Conservation (phyloP, 1,140 invertebrate species). For the Diplogasteroides magnus region DNA sequence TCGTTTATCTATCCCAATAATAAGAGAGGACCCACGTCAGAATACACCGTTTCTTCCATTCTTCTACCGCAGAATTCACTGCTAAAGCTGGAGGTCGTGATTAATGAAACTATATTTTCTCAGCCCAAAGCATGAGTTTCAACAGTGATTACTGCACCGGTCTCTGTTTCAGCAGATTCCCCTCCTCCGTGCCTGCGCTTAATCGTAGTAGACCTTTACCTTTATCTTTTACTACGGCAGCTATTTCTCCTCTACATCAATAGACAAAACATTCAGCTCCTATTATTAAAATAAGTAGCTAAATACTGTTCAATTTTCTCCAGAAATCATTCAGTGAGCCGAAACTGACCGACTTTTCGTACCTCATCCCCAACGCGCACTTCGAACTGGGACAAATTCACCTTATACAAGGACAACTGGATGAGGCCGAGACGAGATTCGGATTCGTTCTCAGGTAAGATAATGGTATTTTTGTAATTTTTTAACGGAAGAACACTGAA, state of each 20-base stretch:
- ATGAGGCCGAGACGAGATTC: conserved; percentile 61
- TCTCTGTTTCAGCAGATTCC: background rate
- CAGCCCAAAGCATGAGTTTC: background rate
- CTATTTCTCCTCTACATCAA: too few relatives aligned
- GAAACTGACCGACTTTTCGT: conserved; percentile 74
- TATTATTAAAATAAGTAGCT: too few relatives aligned
- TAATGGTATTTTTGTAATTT: too few relatives aligned
- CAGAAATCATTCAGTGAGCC: too few relatives aligned
- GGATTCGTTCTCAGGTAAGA: conserved; percentile 60
- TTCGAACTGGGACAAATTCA: conserved; percentile 76
- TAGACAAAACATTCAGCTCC: too few relatives aligned
- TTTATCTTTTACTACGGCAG: too few relatives aligned
- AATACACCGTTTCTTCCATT: too few relatives aligned
- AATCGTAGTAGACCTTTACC: conserved; percentile 1
- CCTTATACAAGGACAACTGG: background rate
- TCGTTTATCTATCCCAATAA: background rate
- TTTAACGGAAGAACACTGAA: conserved; percentile 9
- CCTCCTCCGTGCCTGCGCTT: background rate
- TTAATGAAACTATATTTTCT: background rate
- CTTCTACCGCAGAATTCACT: too few relatives aligned
- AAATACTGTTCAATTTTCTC: too few relatives aligned
- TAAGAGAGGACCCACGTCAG: too few relatives aligned
- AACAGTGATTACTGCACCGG: background rate
- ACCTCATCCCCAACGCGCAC: conserved; percentile 76
- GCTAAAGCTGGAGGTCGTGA: too few relatives aligned